phyloP scores from a whole-genome alignment of 2,888 invertebrate genomes.

The Stenolophus ochropezus region DNA sequence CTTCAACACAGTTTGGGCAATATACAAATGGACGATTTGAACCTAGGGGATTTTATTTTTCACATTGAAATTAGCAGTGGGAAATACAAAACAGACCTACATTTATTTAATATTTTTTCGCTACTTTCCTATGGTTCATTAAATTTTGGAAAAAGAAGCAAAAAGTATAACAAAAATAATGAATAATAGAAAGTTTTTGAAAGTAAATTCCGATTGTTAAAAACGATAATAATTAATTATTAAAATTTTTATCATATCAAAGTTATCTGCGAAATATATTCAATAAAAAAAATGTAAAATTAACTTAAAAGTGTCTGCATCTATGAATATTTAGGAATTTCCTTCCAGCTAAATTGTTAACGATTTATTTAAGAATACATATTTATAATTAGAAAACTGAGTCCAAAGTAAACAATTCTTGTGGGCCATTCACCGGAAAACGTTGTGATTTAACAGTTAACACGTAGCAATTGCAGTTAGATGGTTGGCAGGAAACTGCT shows the following conservation, averaged over 20 bases:
- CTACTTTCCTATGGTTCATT: not conserved
- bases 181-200: not conserved
- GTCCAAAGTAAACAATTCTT: not conserved
- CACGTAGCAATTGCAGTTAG: not conserved
- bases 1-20: not conserved
- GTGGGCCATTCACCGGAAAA: constrained; percentile 37
- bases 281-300: too few relatives aligned
- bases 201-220: not conserved
- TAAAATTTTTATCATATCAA: too few relatives aligned
- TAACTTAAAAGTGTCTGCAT: not conserved
- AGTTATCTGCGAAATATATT: not conserved
- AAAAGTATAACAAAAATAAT: not conserved
- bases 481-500: constrained; percentile 55
- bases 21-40: not conserved
- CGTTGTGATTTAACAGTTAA: not conserved
- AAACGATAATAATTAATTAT: not conserved
- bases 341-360: not conserved
- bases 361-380: not conserved
- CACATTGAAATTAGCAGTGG: not conserved
- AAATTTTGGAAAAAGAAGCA: not conserved
- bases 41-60: not conserved
- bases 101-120: not conserved
- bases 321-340: not conserved
- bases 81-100: not conserved
- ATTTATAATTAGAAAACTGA: constrained; percentile 1